Percentiles rank a stretch among this genome's conserved stretches.
phyloP scores from a whole-genome alignment of 1,140 invertebrate genomes.

The Fopius arisanus region DNA sequence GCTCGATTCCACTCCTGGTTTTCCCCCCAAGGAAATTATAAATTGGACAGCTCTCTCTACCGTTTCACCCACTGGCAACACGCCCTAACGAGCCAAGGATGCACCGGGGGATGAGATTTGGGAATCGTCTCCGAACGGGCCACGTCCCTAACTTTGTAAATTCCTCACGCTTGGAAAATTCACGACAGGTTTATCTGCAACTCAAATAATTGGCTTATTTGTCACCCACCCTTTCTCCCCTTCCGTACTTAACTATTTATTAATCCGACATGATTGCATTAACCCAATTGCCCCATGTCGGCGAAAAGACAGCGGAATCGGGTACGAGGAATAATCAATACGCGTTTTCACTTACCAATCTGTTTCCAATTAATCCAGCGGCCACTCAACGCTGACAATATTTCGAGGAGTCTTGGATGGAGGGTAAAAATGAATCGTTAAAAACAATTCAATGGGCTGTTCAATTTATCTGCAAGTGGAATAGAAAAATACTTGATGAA shows the following conservation, averaged over 20 bases:
- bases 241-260: background rate
- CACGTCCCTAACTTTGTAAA: conserved; percentile 1
- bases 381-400: background rate
- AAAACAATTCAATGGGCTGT: background rate
- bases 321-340: background rate
- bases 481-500: no score
- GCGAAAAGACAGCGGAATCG: background rate
- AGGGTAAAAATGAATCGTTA: background rate
- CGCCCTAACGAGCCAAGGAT: background rate
- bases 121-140: conserved; percentile 1
- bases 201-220: conserved; percentile 15
- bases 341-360: background rate
- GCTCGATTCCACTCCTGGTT: background rate
- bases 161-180: conserved; percentile 11
- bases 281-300: background rate
- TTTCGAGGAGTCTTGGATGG: background rate
- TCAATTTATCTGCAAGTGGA: background rate
- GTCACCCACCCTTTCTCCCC: background rate
- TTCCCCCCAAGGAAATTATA: conserved; percentile 44
- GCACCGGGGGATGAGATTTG: background rate
- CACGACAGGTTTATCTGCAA: conserved; percentile 12
- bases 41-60: conserved; percentile 38
- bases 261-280: background rate
- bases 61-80: background rate
- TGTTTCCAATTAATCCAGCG: background rate